Percentiles rank a stretch among this genome's conserved stretches.
These are phyloP conservation scores for Brachypodius melanocephalos DNA, from an alignment of 2,113 vertebrate genomes.

Conservation along the genomic window DNA sequence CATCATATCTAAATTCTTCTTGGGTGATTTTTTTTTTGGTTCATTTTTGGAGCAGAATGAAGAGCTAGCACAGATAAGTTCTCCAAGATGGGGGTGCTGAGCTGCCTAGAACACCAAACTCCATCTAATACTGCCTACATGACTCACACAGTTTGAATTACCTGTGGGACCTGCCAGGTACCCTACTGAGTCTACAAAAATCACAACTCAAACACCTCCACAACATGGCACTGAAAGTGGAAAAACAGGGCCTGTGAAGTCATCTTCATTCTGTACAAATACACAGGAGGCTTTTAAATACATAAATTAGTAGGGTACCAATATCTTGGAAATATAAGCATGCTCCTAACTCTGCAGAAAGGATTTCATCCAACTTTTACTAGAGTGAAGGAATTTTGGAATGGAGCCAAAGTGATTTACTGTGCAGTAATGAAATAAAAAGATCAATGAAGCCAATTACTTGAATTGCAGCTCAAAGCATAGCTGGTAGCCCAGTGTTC, in stretches of 20 bases:
- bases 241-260: neutral
- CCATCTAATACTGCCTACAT: neutral
- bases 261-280: neutral
- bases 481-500: neutral
- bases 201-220: neutral
- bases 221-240: neutral
- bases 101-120: neutral
- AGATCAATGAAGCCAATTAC: neutral
- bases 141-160: neutral
- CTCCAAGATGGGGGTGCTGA: neutral
- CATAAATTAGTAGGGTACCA: neutral
- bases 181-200: neutral
- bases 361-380: neutral
- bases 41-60: neutral
- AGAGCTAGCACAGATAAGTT: neutral
- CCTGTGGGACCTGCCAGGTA: neutral
- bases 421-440: neutral
- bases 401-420: neutral
- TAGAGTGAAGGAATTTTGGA: neutral
- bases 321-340: neutral
- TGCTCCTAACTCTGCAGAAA: neutral
- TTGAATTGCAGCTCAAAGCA: neutral
- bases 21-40: accelerated
- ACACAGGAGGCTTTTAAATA: neutral
- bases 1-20: neutral